Conservation (phyloP, 2,113 vertebrate genomes). For the Natator depressus region DNA sequence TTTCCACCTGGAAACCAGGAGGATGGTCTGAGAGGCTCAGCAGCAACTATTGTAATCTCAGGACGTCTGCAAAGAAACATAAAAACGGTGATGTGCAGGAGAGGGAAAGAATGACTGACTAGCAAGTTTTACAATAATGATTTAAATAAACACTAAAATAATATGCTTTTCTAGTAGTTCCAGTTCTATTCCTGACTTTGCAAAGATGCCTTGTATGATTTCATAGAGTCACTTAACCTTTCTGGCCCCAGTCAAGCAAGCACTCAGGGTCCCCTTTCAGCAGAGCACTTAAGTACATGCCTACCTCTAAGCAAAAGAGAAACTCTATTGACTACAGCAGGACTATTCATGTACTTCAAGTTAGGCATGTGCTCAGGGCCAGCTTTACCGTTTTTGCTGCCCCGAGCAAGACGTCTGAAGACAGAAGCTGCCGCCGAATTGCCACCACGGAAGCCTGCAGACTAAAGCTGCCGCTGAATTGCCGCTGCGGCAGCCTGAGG, state of each 20-base stretch:
- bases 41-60: constrained; percentile 92
- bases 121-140: background rate
- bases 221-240: background rate
- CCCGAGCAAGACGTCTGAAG: too few species aligned
- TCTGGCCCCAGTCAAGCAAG: background rate
- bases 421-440: too few species aligned
- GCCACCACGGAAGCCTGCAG: too few species aligned
- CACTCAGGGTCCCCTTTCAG: background rate
- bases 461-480: too few species aligned
- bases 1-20: constrained; percentile 84
- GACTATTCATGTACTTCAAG: background rate
- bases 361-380: too few species aligned
- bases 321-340: constrained; percentile 8
- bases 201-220: background rate
- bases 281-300: constrained; percentile 7
- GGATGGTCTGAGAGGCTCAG: constrained; percentile 85
- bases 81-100: background rate
- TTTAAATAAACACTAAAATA: background rate
- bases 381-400: too few species aligned
- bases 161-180: background rate
- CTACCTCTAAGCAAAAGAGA: constrained; percentile 17
- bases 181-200: background rate
- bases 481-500: too few species aligned
- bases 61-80: constrained; percentile 81
- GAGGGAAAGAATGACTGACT: background rate